phyloP scores from a whole-genome alignment of 2,797 vertebrate species.

The Antrozous pallidus region DNA sequence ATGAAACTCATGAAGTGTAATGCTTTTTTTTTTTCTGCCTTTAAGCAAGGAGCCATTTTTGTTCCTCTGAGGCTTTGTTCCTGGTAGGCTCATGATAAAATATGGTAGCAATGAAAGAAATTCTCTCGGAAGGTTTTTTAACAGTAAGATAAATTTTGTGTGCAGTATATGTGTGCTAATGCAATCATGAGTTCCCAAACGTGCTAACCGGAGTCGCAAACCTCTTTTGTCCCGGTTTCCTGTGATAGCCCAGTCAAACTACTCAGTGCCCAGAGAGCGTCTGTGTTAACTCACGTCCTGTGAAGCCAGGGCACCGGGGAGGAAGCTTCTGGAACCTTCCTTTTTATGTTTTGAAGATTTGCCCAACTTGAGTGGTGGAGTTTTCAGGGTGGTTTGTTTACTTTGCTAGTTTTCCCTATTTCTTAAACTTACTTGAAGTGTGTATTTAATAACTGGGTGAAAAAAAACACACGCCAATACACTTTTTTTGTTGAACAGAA shows the following conservation, averaged over 20 bases:
- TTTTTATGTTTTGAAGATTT: conserved; percentile 14
- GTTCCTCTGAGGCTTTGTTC: background rate
- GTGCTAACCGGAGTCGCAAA: background rate
- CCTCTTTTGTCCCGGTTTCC: background rate
- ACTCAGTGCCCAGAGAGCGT: background rate
- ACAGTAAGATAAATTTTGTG: background rate
- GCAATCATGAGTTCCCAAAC: background rate
- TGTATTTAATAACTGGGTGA: background rate
- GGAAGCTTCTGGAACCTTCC: background rate
- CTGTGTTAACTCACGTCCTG: background rate
- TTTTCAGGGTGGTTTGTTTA: background rate
- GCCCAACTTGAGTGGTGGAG: background rate
- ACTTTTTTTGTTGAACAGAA: background rate
- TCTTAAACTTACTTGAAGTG: background rate
- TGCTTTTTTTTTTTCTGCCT: background rate
- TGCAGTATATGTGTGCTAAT: background rate
- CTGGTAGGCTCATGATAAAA: background rate
- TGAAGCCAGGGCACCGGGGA: background rate
- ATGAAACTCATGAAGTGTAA: background rate
- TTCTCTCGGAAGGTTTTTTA: background rate
- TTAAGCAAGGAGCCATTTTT: background rate
- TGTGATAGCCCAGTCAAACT: background rate
- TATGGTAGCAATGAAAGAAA: background rate
- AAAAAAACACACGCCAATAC: background rate
- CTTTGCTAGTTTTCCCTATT: conserved; percentile 11